Evolutionary conservation across 2,797 vertebrate species (phyloP).

Genomic region (Tangara arthus): DNA sequence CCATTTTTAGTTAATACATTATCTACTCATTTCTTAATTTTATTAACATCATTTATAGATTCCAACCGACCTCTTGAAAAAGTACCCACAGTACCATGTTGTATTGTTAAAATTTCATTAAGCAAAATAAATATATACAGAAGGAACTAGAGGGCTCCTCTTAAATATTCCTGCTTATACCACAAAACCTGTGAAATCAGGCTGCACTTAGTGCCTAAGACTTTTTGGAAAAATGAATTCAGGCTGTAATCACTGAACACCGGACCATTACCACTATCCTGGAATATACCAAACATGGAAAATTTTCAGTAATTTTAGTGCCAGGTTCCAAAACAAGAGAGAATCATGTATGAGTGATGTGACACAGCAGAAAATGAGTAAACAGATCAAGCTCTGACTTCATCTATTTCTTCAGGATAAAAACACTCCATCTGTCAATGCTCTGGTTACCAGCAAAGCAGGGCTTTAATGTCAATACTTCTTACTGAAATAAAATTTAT

Average conservation of each 20-base stretch:
- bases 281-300: background rate
- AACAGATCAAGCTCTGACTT: background rate
- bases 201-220: background rate
- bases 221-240: background rate
- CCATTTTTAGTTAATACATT: background rate
- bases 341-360: background rate
- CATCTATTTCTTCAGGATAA: background rate
- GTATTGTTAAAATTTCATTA: background rate
- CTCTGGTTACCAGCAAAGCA: background rate
- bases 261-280: background rate
- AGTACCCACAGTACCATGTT: background rate
- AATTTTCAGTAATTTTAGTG: background rate
- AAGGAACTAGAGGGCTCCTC: background rate
- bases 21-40: background rate
- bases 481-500: background rate
- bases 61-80: background rate
- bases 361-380: background rate
- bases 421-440: background rate
- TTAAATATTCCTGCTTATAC: background rate
- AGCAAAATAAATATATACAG: background rate
- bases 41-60: background rate
- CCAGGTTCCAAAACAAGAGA: background rate
- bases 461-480: background rate
- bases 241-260: background rate
- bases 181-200: background rate